Evolutionary conservation across 2,888 invertebrate species (phyloP).

Genomic region (Brachyopa scutellaris): DNA sequence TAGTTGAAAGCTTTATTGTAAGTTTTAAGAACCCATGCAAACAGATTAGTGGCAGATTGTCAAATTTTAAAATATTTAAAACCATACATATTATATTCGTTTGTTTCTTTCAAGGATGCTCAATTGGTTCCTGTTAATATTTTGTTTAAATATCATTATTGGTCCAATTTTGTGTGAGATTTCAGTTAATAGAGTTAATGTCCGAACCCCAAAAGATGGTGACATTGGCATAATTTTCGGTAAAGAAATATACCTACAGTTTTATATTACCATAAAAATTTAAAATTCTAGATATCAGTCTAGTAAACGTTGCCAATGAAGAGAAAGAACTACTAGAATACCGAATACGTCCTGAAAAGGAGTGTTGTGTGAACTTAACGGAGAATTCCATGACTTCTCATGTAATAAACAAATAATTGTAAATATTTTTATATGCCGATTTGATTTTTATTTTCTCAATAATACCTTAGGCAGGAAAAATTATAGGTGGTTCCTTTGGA

Average conservation of each 20-base stretch:
- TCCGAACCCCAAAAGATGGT: conserved; percentile 76
- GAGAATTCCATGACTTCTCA: conserved; percentile 56
- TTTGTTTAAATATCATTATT: not conserved
- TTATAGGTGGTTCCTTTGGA: conserved; percentile 79
- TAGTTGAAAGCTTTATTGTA: too few species aligned
- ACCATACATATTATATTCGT: too few species aligned
- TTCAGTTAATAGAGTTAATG: conserved; percentile 73
- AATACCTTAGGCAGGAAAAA: conserved; percentile 74
- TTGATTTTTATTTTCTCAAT: not conserved
- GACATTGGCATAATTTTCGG: conserved; percentile 80
- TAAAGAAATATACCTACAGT: conserved; percentile 64
- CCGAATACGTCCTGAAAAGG: conserved; percentile 75
- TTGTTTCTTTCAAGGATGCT: conserved; percentile 3
- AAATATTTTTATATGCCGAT: not conserved
- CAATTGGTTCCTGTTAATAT: not conserved
- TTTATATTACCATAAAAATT: not conserved
- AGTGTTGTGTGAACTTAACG: conserved; percentile 76
- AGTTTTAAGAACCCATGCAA: too few species aligned
- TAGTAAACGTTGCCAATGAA: conserved; percentile 73
- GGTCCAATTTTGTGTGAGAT: not conserved
- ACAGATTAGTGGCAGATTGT: too few species aligned
- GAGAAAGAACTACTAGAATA: conserved; percentile 75
- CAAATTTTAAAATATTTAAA: too few species aligned
- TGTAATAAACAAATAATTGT: conserved; percentile 62
- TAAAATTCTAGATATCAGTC: conserved; percentile 75